Evolutionary conservation across 2,797 vertebrate species (phyloP).

Genomic region (Peromyscus nudipes): DNA sequence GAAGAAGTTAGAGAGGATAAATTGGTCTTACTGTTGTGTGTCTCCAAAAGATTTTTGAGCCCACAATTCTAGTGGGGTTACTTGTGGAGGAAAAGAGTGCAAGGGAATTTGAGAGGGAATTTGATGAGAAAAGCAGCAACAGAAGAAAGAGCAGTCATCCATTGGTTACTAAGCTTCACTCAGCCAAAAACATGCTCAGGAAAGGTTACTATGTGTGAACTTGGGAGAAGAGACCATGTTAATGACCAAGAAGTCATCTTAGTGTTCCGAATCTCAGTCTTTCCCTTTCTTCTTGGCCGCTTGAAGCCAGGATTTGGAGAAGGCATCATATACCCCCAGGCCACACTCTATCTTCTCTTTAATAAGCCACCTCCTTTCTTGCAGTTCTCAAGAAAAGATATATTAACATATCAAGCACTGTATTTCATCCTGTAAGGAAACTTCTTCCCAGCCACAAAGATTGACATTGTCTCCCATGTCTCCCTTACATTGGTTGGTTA

Average conservation of each 20-base stretch:
- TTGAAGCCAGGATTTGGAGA: neutral
- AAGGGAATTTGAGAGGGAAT: neutral
- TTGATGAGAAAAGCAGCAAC: neutral
- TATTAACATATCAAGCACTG: neutral
- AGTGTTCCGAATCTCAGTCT: neutral
- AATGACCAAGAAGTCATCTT: neutral
- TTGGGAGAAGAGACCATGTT: neutral
- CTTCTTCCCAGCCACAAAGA: neutral
- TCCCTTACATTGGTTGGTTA: neutral
- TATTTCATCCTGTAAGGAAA: neutral
- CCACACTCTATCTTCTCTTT: neutral
- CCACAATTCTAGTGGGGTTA: neutral
- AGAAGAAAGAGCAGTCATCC: neutral
- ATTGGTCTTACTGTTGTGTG: neutral
- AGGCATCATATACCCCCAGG: neutral
- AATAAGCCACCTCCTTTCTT: neutral
- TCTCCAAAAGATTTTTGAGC: neutral
- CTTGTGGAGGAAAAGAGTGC: neutral
- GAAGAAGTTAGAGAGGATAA: neutral
- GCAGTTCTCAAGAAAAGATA: neutral
- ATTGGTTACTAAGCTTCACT: neutral
- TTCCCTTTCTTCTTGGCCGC: neutral
- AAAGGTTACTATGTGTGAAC: neutral
- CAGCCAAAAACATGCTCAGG: neutral
- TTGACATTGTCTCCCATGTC: neutral